Base-by-base conservation (phyloP, 2,888 invertebrate species). In the Hoplodrina ambigua region DNA sequence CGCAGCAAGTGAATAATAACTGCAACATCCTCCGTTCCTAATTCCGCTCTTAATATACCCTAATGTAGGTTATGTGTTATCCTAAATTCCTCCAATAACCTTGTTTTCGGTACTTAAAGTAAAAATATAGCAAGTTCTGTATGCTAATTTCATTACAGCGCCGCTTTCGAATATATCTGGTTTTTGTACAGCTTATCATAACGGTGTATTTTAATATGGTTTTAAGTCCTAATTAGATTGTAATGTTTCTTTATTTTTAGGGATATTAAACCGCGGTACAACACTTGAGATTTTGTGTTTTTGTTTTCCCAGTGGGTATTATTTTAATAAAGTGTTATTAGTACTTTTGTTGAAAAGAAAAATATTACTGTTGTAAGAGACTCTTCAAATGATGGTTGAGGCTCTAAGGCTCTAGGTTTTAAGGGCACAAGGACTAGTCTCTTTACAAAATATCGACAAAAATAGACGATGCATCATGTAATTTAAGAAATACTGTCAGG, bases 81-180 rank as follows among this genome's bases (percentile, higher is more conserved):
- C 56, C 62, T 54, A 80, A 66, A 56, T 8, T 44, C 44, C 59
- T 19, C 15, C 10, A 50, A 54, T 25, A 54, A 59, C 69, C 76
- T 68, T 55, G 33, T 72, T 58, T 3, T 37, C 52, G 52, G 62
- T 55, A 46, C 67, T 58, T 62, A 37, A 62, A 67, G 49, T 57
- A 64, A 64, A 77, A 78, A 73, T 75, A 75, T 55, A 59, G 46
- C 58, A 65, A 77, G 63, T 58, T 54, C 33, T 64, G 6, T 56
- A 66, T 59, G 68, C 53, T 61, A 82, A 82, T 73, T 69, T 64
- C 3, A 55, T 81, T 65, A 62, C 56, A 20, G 25, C 15, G 44
- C 41, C 19, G n/a, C 49, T 55, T 58, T 60, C 20, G 33, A 80
- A 75, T 76, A 65, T 54, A 77, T 61, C 64, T 77, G 81, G 37